Conservation (phyloP, 1,140 invertebrate species). For the Drosophila ananassae region DNA sequence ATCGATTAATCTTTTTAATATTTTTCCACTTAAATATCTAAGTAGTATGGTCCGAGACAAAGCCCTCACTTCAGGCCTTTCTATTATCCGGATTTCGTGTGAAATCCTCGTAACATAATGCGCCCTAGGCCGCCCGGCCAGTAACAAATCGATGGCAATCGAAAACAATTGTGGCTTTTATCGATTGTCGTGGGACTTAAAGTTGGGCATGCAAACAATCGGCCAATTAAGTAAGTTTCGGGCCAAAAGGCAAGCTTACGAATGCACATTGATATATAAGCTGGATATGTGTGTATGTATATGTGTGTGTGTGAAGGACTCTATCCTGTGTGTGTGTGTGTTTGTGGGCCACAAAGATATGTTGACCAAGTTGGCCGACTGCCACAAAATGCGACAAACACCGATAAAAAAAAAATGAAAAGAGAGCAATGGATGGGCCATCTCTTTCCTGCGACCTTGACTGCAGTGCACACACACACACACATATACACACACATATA, state of each 20-base stretch:
- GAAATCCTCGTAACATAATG: neutral
- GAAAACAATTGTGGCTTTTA: conserved; percentile 2
- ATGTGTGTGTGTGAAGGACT: neutral
- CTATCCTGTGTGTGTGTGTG: neutral
- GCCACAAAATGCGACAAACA: conserved; percentile 46
- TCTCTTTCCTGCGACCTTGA: conserved; percentile 57
- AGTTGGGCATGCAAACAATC: conserved; percentile 13
- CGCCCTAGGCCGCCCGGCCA: neutral
- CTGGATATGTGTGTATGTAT: neutral
- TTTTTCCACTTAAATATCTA: neutral
- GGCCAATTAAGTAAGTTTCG: conserved; percentile 11
- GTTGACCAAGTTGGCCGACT: conserved; percentile 54
- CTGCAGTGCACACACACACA: conserved; percentile 37
- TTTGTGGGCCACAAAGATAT: conserved; percentile 7
- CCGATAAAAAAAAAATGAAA: neutral
- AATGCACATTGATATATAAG: neutral
- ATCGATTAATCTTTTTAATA: neutral
- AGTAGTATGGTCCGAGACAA: neutral
- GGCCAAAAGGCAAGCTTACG: neutral
- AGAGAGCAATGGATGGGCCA: conserved; percentile 8
- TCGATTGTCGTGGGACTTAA: conserved; percentile 4
- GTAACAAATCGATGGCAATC: conserved; percentile 9
- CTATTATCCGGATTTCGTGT: neutral
- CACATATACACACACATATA: no score
- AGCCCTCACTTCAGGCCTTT: neutral